Conservation (phyloP, 2,888 invertebrate species). For the Tromatobia lineatoria region DNA sequence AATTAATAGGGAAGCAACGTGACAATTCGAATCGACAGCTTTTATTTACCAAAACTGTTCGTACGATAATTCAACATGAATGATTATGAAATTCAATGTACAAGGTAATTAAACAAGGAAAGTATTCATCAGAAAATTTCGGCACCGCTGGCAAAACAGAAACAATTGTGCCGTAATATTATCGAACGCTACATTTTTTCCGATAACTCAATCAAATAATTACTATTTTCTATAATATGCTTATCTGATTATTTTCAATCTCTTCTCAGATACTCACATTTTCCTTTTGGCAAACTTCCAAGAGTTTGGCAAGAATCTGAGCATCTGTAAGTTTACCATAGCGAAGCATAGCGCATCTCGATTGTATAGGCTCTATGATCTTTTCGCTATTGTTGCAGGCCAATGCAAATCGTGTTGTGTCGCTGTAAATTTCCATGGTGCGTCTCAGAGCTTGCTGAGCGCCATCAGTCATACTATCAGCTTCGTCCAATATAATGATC, state of each 20-base stretch:
- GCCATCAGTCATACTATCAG: constrained; percentile 99
- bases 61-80: no score
- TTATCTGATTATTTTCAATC: not conserved
- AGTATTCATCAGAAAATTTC: no score
- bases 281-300: constrained; percentile 92
- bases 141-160: no score
- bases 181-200: no score
- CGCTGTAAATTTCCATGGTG: constrained; percentile 99
- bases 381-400: constrained; percentile 99
- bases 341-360: constrained; percentile 98
- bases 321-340: constrained; percentile 96
- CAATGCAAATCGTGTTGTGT: constrained; percentile 98
- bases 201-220: not conserved
- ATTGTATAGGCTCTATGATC: constrained; percentile 99
- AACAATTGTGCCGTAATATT: no score
- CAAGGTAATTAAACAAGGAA: no score
- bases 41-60: no score
- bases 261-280: constrained; percentile 86
- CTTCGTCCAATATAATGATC: constrained; percentile 99
- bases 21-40: no score
- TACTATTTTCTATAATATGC: not conserved
- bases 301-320: constrained; percentile 93
- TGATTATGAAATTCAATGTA: no score
- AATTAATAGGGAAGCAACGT: no score
- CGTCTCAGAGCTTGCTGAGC: constrained; percentile 98